Base-by-base conservation (phyloP, 2,113 vertebrate species). In the Colossoma macropomum region DNA sequence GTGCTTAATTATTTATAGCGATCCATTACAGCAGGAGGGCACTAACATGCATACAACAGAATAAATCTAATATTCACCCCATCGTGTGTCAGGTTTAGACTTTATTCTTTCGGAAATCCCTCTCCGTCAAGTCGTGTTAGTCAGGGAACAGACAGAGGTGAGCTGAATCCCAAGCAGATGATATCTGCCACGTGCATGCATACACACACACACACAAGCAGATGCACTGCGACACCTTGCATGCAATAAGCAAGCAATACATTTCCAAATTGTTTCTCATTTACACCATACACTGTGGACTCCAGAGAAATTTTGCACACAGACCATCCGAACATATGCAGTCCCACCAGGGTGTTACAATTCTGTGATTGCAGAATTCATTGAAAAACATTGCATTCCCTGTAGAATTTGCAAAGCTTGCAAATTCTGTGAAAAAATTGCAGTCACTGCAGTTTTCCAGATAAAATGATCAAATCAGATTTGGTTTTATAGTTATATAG, bases 1-100 rank as follows among this genome's bases (percentile, higher is more conserved):
- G 86, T 87, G 86, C 76, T 92, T 88, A 90, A 92, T 92, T 89
- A 94, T 93, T 92, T 89, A 93, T 90, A 88, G 80, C 81, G 87
- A 86, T 92, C 90, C 66, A 87, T 91, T 91, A 86, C 75, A 72
- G 85, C 79, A 79, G 86, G 84, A 87, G 84, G 89, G 88, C 87
- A 88, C 83, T 38, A 86, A 89, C 90, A 87, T 88, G 85, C 82
- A 70, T 85, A 85, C 82, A 89, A 89, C 86, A 77, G 83, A 88
- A 71, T 86, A 82, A 89, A 89, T 87, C 86, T 86, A 89, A 89
- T 91, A 89, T 88, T 85, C 80, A 75, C 83, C 80, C 59, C 69
- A 75, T 78, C n/a, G 32, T 86, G 85, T 84, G 83, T 88, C 66
- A 77, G 45, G 83, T 83, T 86, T 74, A 73, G 78, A 87, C 85